phyloP scores from a whole-genome alignment of 64 coral and sea anemone species.

The Pocillopora verrucosa region DNA sequence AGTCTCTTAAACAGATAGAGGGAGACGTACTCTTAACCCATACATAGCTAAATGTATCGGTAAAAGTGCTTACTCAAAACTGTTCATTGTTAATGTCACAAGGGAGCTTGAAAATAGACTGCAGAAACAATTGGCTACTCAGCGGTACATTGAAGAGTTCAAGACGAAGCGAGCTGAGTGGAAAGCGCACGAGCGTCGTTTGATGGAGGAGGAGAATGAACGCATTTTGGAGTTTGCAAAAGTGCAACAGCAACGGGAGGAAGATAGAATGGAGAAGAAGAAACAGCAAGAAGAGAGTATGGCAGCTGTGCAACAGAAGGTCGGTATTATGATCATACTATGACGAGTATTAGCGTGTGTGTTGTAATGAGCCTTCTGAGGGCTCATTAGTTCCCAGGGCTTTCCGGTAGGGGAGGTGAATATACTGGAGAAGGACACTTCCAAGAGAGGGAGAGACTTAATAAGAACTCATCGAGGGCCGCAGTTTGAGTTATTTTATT shows the following conservation, averaged over 20 bases:
- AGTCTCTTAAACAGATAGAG: too few relatives aligned
- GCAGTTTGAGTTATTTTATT: too few relatives aligned
- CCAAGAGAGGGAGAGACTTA: too few relatives aligned
- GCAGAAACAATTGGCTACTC: constrained; percentile 87
- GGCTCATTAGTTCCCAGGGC: background rate
- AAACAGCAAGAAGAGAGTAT: constrained; percentile 90
- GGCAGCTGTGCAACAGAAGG: constrained; percentile 72
- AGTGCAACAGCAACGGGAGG: constrained; percentile 82
- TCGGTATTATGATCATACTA: background rate
- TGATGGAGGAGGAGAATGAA: constrained; percentile 98
- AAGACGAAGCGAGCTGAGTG: constrained; percentile 94
- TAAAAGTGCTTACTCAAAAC: background rate
- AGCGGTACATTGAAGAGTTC: constrained; percentile 96
- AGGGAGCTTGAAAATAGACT: constrained; percentile 93
- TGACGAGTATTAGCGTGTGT: background rate
- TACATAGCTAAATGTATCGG: background rate
- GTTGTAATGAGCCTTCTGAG: too few relatives aligned
- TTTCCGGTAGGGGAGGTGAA: too few relatives aligned
- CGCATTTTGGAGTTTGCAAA: constrained; percentile 95
- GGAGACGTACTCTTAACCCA: too few relatives aligned
- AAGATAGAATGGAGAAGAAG: constrained; percentile 97
- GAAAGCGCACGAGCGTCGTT: constrained; percentile 71
- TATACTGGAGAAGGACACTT: too few relatives aligned
- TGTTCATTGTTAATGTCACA: background rate
- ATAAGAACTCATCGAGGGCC: too few relatives aligned